These are phyloP conservation scores for Pristionchus fissidentatus DNA, from an alignment of 2,888 invertebrate species.

Conservation along the genomic window DNA sequence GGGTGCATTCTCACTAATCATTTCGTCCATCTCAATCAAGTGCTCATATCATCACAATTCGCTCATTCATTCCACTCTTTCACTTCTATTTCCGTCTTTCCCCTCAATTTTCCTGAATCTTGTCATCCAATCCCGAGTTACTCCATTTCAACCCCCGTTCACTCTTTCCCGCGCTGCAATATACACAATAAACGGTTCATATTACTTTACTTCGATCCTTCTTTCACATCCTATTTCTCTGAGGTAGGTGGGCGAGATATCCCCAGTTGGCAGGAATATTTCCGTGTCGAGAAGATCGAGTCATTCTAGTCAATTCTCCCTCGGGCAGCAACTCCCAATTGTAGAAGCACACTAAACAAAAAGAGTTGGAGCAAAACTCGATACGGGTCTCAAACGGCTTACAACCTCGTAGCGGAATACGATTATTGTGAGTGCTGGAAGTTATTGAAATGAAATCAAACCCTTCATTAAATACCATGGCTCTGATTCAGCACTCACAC, in stretches of 20 bases:
- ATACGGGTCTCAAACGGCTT: no score
- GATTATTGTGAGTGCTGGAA: no score
- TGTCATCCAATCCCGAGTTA: background rate
- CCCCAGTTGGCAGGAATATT: background rate
- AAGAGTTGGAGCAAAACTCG: background rate
- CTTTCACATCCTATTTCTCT: background rate
- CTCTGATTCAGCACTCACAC: no score
- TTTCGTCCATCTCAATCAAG: slow-evolving; percentile 10
- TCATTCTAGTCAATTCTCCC: background rate
- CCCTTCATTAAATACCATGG: no score
- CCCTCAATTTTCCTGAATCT: background rate
- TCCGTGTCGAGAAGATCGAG: background rate
- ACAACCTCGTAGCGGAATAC: no score
- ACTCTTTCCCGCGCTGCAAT: background rate
- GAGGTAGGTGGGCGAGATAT: background rate
- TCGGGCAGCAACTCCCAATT: background rate
- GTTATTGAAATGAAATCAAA: no score
- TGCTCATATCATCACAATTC: slow-evolving; percentile 17
- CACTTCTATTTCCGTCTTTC: slow-evolving; percentile 10
- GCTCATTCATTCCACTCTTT: slow-evolving; percentile 22
- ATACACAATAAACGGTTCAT: slow-evolving; percentile 25
- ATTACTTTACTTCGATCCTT: background rate
- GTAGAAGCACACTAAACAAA: background rate
- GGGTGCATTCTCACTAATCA: slow-evolving; percentile 24
- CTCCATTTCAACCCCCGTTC: slow-evolving; percentile 34